Conservation (phyloP, 53 echinoderm and acorn worm species). For the Luidia sarsii region DNA sequence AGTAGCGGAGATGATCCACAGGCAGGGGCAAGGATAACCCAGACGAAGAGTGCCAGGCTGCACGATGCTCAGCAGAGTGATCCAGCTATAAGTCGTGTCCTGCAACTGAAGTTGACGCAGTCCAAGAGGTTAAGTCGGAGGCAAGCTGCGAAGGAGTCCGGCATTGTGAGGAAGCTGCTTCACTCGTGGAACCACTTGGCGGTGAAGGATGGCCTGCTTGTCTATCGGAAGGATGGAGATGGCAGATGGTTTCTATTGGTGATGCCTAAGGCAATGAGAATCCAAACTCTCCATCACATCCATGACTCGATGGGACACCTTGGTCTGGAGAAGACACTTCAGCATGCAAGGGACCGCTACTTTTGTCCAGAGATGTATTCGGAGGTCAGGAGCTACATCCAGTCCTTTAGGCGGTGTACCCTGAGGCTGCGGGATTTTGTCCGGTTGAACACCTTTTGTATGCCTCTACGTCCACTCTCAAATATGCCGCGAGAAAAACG, state of each 20-base stretch:
- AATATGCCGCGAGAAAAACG: too few species aligned
- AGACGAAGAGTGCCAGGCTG: background rate
- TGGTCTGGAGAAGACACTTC: background rate
- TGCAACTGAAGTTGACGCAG: background rate
- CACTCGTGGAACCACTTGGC: conserved; percentile 1
- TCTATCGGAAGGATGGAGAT: conserved; percentile 1
- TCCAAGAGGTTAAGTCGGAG: background rate
- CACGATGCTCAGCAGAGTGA: conserved; percentile 1
- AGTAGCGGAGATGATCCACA: background rate
- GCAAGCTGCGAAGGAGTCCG: conserved; percentile 3
- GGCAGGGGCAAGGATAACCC: background rate
- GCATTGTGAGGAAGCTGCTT: background rate
- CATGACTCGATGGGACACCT: conserved; percentile 28
- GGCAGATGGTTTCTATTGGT: background rate
- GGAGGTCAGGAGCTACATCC: conserved; percentile 11
- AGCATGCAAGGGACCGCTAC: background rate
- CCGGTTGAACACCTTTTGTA: too few species aligned
- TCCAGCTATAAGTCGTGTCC: conserved; percentile 7
- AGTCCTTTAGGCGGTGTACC: conserved; percentile 21
- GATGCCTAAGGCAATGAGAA: background rate
- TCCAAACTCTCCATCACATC: background rate
- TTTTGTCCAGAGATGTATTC: conserved; percentile 23
- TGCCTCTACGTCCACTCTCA: too few species aligned
- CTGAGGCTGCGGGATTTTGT: too few species aligned
- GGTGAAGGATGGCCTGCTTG: background rate